Evolutionary conservation across 2,888 invertebrate genomes (phyloP), one percentile per base, ranked within the genome.

Genomic region (Perizoma flavofasciatum): DNA sequence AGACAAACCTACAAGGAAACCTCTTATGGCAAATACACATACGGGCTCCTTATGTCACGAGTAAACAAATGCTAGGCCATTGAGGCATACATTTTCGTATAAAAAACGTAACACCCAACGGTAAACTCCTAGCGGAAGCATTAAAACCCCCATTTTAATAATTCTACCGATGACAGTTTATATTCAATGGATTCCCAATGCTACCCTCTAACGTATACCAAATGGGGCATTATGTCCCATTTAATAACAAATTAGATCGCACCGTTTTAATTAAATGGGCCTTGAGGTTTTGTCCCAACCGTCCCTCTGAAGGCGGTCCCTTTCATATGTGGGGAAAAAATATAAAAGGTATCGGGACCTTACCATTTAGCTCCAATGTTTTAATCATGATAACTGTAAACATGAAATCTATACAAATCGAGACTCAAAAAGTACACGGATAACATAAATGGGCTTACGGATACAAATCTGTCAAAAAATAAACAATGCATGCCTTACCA

Each of bases 191-290:
- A 86, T 86, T 82, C 81, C 81, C 68, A 84, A 82, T 77, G 69
- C 78, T 78, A 83, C 88, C 86, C 86, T 71, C 65, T 63, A 48
- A 63, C 71, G 69, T 76, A 72, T 73, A 73, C 80, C 76, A 74
- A 82, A 83, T 81, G 83, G 79, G 79, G 76, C 78, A 85, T 88
- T 88, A 90, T 85, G 83, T 81, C 81, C 86, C 83, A 90, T 89
- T 90, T 89, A 89, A 83, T 89, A 89, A 86, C 87, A 89, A 92
- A 91, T 89, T 91, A 89, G 88, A 84, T 83, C 79, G 75, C 76
- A 67, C 79, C 74, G 79, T 74, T 77, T 84, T 83, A 82, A 81
- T 84, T 74, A 78, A 76, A 79, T 67, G 74, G 74, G 72, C 60
- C 59, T 53, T 61, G 63, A 63, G 50, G 57, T 58, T 62, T 58